phyloP scores from a whole-genome alignment of 2,888 invertebrate species.

The Eilema caniola region DNA sequence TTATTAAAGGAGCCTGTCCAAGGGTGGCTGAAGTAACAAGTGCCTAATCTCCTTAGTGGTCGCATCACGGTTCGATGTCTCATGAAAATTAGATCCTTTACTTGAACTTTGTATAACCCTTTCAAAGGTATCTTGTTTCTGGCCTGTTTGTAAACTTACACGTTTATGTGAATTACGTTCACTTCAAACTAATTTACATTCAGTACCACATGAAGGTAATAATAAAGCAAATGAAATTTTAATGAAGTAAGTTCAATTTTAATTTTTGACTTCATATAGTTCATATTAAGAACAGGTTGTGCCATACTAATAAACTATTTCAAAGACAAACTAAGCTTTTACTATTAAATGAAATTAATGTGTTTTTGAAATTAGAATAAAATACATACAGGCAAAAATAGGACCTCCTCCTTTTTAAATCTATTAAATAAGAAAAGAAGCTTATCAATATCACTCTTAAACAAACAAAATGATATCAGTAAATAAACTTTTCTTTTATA shows the following conservation, averaged over 20 bases:
- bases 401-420: too few relatives aligned
- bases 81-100: conserved; percentile 72
- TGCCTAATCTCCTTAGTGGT: conserved; percentile 73
- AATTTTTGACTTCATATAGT: not conserved
- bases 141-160: conserved; percentile 28
- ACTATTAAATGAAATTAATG: not conserved
- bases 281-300: not conserved
- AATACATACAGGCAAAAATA: not conserved
- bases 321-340: not conserved
- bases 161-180: conserved; percentile 10
- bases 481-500: conserved; percentile 1
- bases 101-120: conserved; percentile 56
- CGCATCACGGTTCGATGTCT: conserved; percentile 70
- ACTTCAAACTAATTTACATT: not conserved
- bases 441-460: not conserved
- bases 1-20: conserved; percentile 61
- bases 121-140: conserved; percentile 37
- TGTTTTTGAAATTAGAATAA: not conserved
- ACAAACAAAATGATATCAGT: not conserved
- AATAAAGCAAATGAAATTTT: not conserved
- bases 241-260: not conserved
- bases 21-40: conserved; percentile 67
- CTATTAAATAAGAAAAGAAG: not conserved
- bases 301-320: not conserved
- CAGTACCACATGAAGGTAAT: not conserved